Base-by-base conservation (phyloP, 2,797 vertebrate genomes). In the Takifugu ocellatus region DNA sequence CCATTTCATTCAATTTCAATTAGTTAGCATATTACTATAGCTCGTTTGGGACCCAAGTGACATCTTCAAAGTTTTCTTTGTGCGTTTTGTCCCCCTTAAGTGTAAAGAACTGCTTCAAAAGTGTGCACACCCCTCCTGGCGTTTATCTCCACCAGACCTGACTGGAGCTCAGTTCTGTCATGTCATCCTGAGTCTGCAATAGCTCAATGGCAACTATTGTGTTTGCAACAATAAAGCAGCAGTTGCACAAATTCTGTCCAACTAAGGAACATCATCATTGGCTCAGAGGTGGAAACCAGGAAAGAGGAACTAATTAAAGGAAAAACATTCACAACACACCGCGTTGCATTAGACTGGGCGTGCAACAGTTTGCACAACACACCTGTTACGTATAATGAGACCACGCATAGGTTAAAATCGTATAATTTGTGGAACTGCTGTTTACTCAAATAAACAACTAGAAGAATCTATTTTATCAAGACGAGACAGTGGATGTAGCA, bases 121-220 rank as follows among this genome's bases (percentile, higher is more conserved):
- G n/a, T 6, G 43, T 10, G 10, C 31, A 10, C 31, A 2, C 31
- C 31, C 43, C n/a, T 16, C 42, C 43, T 17, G 43, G 5, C 43
- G 8, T 14, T 11, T 3, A n/a, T 17, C 43, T 2, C 9, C n/a
- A 16, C 43, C 43, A 25, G 6, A 44, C 52, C 49, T 21, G 44
- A 12, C 55, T 50, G 39, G 6, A n/a, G n/a, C 46, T 21, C 26
- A 61, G 57, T 88, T 89, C 42, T 88, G 89, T 85, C 78, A 55
- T 64, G 87, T 92, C 90, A 92, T 82, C 57, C 68, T 90, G 87
- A 91, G 61, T 83, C 60, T 74, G 78, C 84, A 26, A 21, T 21
- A 54, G 49, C 11, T 47, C 36, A 68, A 14, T 47, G 67, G 66
- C 78, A 83, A 83, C 59, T 59, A 4, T 44, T 29, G 17, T 48